Evolutionary conservation across 1,140 invertebrate species (phyloP).

Genomic region (Dendrolimus kikuchii): DNA sequence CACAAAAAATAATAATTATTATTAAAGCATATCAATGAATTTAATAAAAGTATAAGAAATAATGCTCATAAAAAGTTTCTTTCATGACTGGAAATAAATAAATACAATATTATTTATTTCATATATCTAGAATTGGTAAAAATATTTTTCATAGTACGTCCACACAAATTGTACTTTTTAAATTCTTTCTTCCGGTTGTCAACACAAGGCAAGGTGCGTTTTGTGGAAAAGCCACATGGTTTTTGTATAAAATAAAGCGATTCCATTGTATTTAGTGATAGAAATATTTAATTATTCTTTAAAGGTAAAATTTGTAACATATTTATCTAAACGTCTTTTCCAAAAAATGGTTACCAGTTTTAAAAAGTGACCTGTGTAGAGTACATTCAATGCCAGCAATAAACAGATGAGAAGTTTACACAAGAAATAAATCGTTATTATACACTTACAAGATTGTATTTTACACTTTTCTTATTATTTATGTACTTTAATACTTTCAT

Average conservation of each 20-base stretch:
- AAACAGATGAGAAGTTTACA: too few relatives aligned
- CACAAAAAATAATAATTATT: background rate
- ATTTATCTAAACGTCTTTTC: too few relatives aligned
- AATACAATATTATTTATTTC: background rate
- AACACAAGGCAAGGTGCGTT: conserved; percentile 63
- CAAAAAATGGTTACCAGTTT: too few relatives aligned
- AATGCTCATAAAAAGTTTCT: too few relatives aligned
- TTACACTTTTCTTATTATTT: too few relatives aligned
- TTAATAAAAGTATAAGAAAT: background rate
- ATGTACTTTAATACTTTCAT: too few relatives aligned
- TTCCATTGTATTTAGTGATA: conserved; percentile 7
- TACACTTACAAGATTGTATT: too few relatives aligned
- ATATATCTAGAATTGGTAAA: background rate
- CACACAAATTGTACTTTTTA: conserved; percentile 21
- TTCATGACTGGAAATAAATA: too few relatives aligned
- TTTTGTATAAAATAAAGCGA: conserved; percentile 22
- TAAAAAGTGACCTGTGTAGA: too few relatives aligned
- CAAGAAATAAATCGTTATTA: too few relatives aligned
- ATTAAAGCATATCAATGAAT: background rate
- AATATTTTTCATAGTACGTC: background rate
- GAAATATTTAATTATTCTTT: conserved; percentile 5
- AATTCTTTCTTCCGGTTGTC: conserved; percentile 62
- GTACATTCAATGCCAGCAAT: too few relatives aligned
- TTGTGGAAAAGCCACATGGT: conserved; percentile 50
- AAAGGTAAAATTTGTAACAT: conserved; percentile 6